These are phyloP conservation scores for Cheiracanthium punctorium DNA, from an alignment of 2,888 invertebrate genomes.

Conservation along the genomic window DNA sequence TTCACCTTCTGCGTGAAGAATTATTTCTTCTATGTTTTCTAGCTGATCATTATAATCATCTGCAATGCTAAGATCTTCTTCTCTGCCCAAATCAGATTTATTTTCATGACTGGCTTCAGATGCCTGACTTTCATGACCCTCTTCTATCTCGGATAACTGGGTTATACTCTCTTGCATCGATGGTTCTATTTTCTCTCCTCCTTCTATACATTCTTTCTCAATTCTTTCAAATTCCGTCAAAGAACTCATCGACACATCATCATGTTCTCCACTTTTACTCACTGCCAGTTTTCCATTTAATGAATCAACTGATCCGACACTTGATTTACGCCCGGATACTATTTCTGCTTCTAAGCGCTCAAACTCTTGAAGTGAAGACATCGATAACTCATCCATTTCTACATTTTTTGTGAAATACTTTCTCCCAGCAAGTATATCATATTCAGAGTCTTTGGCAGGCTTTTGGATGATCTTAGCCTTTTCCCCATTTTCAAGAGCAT, in stretches of 20 bases:
- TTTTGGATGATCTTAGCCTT: slow-evolving; percentile 74
- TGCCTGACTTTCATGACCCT: slow-evolving; percentile 77
- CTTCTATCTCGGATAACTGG: slow-evolving; percentile 79
- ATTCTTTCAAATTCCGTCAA: slow-evolving; percentile 95
- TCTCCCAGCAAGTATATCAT: slow-evolving; percentile 87
- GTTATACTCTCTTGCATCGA: slow-evolving; percentile 84
- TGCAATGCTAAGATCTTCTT: slow-evolving; percentile 75
- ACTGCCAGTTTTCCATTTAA: slow-evolving; percentile 44
- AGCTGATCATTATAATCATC: slow-evolving; percentile 82
- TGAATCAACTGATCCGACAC: slow-evolving; percentile 65
- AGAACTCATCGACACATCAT: slow-evolving; percentile 93
- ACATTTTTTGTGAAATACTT: slow-evolving; percentile 87
- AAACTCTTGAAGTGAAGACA: slow-evolving; percentile 72
- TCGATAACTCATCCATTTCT: slow-evolving; percentile 83
- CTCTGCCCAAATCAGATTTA: slow-evolving; percentile 77
- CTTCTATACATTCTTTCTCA: slow-evolving; percentile 85
- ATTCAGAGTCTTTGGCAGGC: slow-evolving; percentile 87
- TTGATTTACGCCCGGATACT: slow-evolving; percentile 62
- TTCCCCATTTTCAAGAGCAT: slow-evolving; percentile 82
- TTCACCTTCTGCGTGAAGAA: slow-evolving; percentile 82
- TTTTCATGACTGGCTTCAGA: slow-evolving; percentile 81
- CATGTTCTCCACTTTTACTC: slow-evolving; percentile 84
- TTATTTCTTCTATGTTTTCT: slow-evolving; percentile 83
- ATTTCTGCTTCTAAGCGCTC: slow-evolving; percentile 72
- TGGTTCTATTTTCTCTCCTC: slow-evolving; percentile 81